These are phyloP conservation scores for Eulithis prunata DNA, from an alignment of 2,888 invertebrate species.

Conservation along the genomic window DNA sequence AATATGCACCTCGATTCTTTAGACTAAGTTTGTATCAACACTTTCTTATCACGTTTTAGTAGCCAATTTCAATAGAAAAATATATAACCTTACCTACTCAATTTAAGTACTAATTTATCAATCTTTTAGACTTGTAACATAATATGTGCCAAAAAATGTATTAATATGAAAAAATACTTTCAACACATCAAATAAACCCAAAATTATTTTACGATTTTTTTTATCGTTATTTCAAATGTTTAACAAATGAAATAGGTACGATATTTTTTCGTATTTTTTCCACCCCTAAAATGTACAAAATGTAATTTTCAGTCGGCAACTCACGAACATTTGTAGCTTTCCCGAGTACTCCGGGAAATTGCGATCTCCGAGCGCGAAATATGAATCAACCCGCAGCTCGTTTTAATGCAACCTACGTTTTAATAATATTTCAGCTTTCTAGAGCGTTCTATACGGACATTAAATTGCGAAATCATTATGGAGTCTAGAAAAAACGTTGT, in stretches of 20 bases:
- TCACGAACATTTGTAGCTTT: conserved; percentile 83
- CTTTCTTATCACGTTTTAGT: neutral
- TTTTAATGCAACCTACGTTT: conserved; percentile 76
- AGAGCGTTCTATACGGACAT: conserved; percentile 32
- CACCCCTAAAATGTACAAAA: conserved; percentile 79
- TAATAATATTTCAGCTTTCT: conserved; percentile 63
- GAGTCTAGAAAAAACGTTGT: neutral
- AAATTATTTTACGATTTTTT: no score
- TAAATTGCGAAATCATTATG: conserved; percentile 28
- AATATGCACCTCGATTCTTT: neutral
- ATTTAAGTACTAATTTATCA: no score
- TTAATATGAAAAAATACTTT: neutral
- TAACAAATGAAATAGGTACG: no score
- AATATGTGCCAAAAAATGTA: no score
- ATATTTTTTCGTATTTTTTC: conserved; percentile 20
- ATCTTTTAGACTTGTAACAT: no score
- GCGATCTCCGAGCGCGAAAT: conserved; percentile 77
- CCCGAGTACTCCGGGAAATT: conserved; percentile 81
- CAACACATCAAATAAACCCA: neutral
- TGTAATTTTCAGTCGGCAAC: conserved; percentile 82
- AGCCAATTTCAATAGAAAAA: no score
- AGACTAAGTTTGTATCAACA: neutral
- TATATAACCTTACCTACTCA: no score
- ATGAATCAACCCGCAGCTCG: conserved; percentile 75
- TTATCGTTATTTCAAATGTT: no score